Base-by-base conservation (phyloP, 2,888 invertebrate genomes). In the Rapana venosa region DNA sequence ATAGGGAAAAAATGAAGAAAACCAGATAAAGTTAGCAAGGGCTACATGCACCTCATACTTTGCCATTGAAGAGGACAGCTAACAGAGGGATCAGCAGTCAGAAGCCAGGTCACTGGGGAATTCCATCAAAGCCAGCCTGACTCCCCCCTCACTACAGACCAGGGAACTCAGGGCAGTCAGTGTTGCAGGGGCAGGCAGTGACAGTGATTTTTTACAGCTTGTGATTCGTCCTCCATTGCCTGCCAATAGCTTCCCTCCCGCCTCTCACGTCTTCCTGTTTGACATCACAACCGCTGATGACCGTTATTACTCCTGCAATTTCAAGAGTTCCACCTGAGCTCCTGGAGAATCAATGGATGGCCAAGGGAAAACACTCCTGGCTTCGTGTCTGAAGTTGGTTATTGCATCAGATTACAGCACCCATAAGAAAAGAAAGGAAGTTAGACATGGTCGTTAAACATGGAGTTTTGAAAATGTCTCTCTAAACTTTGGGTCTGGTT, bases 281-380 rank as follows among this genome's bases (percentile, higher is more conserved):
- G 89, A 89, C 89, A 89, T 89, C 89, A 89, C 89, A 84, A 85
- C 89, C 89, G 85, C 89, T 89, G 85, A 89, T 89, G 89, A 89
- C 89, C 89, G 74, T 89, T 89, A 89, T 89, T 89, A 85, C 85
- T 85, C 74, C 74, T n/a, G 85, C 36, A 47, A 22, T 36, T 85
- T 36, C 66, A 83, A 89, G 89, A 85, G 89, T 56, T 89, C 89
- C 89, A 89, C 89, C 89, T 89, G 89, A 89, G 89, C 89, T 84
- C 89, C 2, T 1, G 26, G 20, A 17, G 36, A 56, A 83, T 83
- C 83, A 66, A 83, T 66, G 74, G 8, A 17, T 17, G 20, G 70
- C 30, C 26, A 58, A 56, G 61, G 47, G 70, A 74, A 85, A 89
- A 89, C 85, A 89, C 85, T n/a, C n/a, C n/a, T n/a, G n/a, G n/a